A percentile compares a stretch with the other conserved stretches of the same genome.
Conservation (phyloP, 2,797 vertebrate genomes). For the Sitta carolinensis region DNA sequence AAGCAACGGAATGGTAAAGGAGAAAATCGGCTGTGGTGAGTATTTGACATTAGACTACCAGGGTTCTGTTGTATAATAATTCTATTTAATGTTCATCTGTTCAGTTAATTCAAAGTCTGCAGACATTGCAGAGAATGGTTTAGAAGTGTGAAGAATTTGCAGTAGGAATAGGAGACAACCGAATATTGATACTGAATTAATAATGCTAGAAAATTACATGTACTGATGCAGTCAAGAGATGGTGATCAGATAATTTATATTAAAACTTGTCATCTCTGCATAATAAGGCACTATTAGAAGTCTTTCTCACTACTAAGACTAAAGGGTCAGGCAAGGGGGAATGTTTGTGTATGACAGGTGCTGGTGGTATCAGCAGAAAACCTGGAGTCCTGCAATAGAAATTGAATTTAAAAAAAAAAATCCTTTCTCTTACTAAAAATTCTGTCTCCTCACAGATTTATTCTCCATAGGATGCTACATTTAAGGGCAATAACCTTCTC, state of each 20-base stretch:
- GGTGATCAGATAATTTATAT: background rate
- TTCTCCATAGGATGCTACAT: background rate
- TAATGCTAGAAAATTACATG: background rate
- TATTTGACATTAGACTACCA: background rate
- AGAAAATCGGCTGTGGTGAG: background rate
- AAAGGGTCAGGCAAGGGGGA: background rate
- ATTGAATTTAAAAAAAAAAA: background rate
- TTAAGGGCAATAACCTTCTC: background rate
- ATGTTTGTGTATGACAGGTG: background rate
- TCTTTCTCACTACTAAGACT: background rate
- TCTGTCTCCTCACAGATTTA: background rate
- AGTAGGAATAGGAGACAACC: background rate
- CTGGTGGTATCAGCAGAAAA: background rate
- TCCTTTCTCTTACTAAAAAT: background rate
- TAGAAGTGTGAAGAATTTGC: background rate
- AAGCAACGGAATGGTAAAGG: background rate
- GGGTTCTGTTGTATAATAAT: constrained; percentile 6
- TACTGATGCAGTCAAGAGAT: background rate
- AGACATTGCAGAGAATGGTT: background rate
- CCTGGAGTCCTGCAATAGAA: background rate
- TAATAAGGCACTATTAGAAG: background rate
- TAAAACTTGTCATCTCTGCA: background rate
- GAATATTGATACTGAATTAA: background rate
- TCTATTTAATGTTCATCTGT: background rate
- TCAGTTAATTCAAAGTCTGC: background rate